These are phyloP conservation scores for Laticauda laticaudata DNA, from an alignment of 2,113 vertebrate species.

Conservation along the genomic window DNA sequence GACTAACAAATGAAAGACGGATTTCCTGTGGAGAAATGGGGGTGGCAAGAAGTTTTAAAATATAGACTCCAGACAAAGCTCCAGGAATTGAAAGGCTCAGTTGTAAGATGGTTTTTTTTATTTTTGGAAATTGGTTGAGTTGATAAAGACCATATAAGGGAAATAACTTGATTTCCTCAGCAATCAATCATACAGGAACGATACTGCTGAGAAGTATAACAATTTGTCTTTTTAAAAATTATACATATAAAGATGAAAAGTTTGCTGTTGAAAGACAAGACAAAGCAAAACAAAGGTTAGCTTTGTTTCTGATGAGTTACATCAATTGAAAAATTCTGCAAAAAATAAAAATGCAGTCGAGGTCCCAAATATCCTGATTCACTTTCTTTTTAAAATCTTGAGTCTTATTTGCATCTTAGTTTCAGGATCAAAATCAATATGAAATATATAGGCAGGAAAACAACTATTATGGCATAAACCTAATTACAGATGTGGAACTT, in stretches of 20 bases:
- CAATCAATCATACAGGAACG: constrained; percentile 26
- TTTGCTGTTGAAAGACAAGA: neutral
- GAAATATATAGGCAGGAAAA: neutral
- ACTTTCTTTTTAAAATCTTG: neutral
- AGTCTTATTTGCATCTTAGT: neutral
- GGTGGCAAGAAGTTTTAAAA: constrained; percentile 47
- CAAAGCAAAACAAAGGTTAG: neutral
- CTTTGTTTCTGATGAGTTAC: neutral
- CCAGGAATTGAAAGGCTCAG: neutral
- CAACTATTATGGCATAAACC: neutral
- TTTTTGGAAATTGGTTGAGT: neutral
- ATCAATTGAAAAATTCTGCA: neutral
- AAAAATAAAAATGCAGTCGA: neutral
- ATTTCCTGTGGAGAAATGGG: constrained; percentile 38
- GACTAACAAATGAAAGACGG: constrained; percentile 42
- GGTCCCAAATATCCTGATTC: neutral
- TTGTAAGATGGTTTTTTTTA: constrained; percentile 30
- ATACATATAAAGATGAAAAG: neutral
- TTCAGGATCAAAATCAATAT: neutral
- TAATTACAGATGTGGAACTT: neutral
- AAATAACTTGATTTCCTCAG: constrained; percentile 40
- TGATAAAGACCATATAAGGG: constrained; percentile 11
- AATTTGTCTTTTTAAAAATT: constrained; percentile 14
- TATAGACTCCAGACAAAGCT: constrained; percentile 27
- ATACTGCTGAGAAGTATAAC: constrained; percentile 17